Base-by-base conservation (phyloP, 2,797 vertebrate species). In the Eremophila alpestris region DNA sequence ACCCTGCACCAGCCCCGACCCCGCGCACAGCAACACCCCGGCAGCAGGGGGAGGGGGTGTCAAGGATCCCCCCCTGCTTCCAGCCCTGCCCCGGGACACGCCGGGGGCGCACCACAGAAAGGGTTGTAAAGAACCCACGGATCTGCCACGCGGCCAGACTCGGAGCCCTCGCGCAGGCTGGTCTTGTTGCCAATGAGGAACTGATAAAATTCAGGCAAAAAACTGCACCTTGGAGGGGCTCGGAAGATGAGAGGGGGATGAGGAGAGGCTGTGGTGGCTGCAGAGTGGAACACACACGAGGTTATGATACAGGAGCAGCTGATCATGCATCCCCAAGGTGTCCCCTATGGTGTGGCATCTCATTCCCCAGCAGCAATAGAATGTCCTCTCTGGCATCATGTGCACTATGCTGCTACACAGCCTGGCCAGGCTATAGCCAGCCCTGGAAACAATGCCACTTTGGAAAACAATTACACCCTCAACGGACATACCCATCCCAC, bases 211-310 rank as follows among this genome's bases (percentile, higher is more conserved):
- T 58, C 49, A 36, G 45, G 52, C 29, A 17, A 69, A 88, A 52
- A 3, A 0, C 16, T 7, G 10, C 0, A 0, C 23, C 29, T 27
- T n/a, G 22, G 32, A 55, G 17, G 5, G 22, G 51, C 13, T 54
- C 2, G 6, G 46, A 73, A 55, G 32, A 29, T 48, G 76, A 51
- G 58, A 49, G n/a, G 13, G 63, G 22, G 19, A 4, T 46, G 46
- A 41, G 55, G 3, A 5, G 12, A n/a, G 11, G 38, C 27, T 38
- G 15, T 13, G 55, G 29, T 49, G 46, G 4, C 23, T 15, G 45
- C 76, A 8, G 24, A 75, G n/a, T 18, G 34, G 30, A n/a, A 27
- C 11, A 23, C 52, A 20, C 13, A 8, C 0, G 14, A 46, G 51
- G 14, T 22, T 2, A 1, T 4, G 5, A 5, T 2, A 38, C 32